Base-by-base conservation (phyloP, 2,888 invertebrate species). In the Dendrolimus houi region DNA sequence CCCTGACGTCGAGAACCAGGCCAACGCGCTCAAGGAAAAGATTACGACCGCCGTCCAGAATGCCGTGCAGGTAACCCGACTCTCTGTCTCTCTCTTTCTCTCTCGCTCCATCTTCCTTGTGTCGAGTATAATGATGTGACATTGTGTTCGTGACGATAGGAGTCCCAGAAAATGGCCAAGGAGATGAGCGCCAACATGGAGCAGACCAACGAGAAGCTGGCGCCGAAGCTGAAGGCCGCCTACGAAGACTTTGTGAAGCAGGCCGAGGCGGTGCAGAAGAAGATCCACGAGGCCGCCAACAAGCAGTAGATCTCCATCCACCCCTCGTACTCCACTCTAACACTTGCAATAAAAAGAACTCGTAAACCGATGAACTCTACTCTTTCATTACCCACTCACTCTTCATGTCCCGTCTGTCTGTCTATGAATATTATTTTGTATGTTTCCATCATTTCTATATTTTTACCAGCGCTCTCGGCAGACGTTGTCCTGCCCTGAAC, bases 1-100 rank as follows among this genome's bases (percentile, higher is more conserved):
- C 78, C 89, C 89, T 58, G 88, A 89, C 54, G 79, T 89, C 29
- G 85, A 89, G 68, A 72, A 80, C 67, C 78, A 85, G 58, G 85
- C 86, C 57, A 56, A 13, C 55, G 72, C 65, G 40, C 73, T 88
- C 56, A 72, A 74, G 56, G 81, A 84, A 55, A 78, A 79, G 67
- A 63, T 90, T 62, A 74, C 79, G 64, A 47, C 65, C 54, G 83
- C 86, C 68, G 75, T 87, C 54, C 74, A 80, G 72, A 74, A 55
- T 74, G 64, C 80, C 59, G 68, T 81, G 3, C 71, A 81, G 80
- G 85, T 83, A 61, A 17, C 2, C 2, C 17, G 17, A 17, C 17
- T 17, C 17, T 17, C n/a, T n/a, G n/a, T n/a, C 17, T 17, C 17
- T 17, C 2, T 17, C 17, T 17, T 17, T 17, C 2, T 17, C 17